Evolutionary conservation across 2,888 invertebrate genomes (phyloP), one percentile per base, ranked within the genome.

Genomic region (Cheilosia impressa): DNA sequence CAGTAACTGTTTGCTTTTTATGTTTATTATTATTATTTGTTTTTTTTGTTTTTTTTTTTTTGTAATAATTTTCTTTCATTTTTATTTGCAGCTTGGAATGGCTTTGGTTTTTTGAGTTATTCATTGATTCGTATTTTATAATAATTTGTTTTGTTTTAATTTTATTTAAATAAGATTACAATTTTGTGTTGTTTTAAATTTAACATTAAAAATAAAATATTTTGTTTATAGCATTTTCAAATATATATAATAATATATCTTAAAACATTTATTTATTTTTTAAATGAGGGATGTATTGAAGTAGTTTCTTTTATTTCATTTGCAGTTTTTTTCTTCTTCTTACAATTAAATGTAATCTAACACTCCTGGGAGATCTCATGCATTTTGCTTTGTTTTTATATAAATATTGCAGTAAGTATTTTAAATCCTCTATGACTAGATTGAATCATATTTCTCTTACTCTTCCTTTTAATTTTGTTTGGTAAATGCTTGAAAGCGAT

Each of bases 121-220:
- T 65, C 19, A 66, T 68, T 76, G 38, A 55, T 62, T 58, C 53
- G 87, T 80, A 52, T 65, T 69, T 71, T 87, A 84, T 79, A 87
- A 88, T 89, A 89, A 89, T 50, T 84, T 87, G 73, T 88, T 80
- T 83, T 88, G 66, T 65, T 65, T 75, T 41, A 60, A 62, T 55
- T 68, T 81, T 66, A 58, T 79, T 87, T 81, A 72, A 81, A 85
- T 77, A 81, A 72, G 71, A 57, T 87, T 80, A 76, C 76, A 77
- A 57, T 85, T 79, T 52, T 57, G 19, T 31, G 31, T 71, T 71
- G 19, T 76, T 85, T 81, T 66, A 60, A 75, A 76, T 85, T 81
- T 77, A 85, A 81, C 76, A 77, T 85, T 85, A 63, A 76, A 81
- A 84, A 83, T 22, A 71, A 79, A 68, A 52, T 45, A 24, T 60